Base-by-base conservation (phyloP, 2,113 vertebrate genomes). In the Brachyhypopomus gauderio region DNA sequence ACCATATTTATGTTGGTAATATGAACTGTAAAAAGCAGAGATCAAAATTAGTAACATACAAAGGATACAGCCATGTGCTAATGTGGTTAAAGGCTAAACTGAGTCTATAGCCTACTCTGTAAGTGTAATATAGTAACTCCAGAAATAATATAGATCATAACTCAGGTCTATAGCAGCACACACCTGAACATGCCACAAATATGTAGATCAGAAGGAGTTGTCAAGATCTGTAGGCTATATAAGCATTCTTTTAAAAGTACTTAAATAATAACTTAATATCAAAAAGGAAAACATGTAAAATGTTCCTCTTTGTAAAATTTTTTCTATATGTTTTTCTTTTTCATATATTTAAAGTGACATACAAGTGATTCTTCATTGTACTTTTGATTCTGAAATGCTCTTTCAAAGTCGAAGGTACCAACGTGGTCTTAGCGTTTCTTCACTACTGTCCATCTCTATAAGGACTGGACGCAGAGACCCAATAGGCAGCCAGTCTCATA, bases 401-500 rank as follows among this genome's bases (percentile, higher is more conserved):
- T 6, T 34, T n/a, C 22, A 72, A 48, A 79, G 55, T 72, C 48
- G 67, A 62, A 14, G 25, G 55, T 72, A 60, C 58, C 59, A 71
- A 76, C 27, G 0, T 67, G n/a, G n/a, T 48, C 58, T 56, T 20
- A 55, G 79, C 41, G 60, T 75, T 69, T 72, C 48, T 69, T 69
- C 79, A 75, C 62, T 38, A 3, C 72, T 81, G 23, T 63, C 34
- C 69, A 25, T 67, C 60, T 41, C n/a, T 75, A 62, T 22, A 66
- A 67, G 62, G 25, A 62, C 41, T 72, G 79, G 59, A 66, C 66
- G 45, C 41, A 45, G 52, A n/a, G 17, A 74, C 11, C n/a, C 62
- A 27, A 41, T 19, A 41, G 17, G 22, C 38, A 23, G 55, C 34
- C n/a, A 4, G 23, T 80, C 34, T 74, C 25, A 48, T 36, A n/a